A percentile compares a stretch with the other conserved stretches of the same genome.
phyloP scores from a whole-genome alignment of 2,797 vertebrate species.

The Amniataba percoides region DNA sequence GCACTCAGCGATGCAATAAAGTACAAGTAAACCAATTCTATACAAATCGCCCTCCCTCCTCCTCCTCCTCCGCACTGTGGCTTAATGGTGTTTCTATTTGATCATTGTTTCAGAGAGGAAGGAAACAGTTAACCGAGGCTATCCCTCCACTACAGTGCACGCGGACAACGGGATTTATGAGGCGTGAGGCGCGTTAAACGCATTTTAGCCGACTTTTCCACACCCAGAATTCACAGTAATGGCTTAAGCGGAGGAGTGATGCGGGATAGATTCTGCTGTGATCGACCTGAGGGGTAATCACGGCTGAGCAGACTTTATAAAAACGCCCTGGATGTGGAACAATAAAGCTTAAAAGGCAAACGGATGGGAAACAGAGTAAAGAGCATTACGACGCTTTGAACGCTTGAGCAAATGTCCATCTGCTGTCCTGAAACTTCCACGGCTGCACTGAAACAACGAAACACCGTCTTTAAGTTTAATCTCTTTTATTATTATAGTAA shows the following conservation, averaged over 20 bases:
- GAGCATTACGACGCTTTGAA: slow-evolving; percentile 21
- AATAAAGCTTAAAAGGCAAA: slow-evolving; percentile 68
- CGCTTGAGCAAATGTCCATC: slow-evolving; percentile 60
- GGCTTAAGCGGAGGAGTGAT: slow-evolving; percentile 67
- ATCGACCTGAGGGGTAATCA: slow-evolving; percentile 44
- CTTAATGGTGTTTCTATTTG: slow-evolving; percentile 89
- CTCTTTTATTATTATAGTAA: too few relatives aligned
- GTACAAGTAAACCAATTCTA: slow-evolving; percentile 82
- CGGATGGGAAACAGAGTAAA: slow-evolving; percentile 43
- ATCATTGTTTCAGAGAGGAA: slow-evolving; percentile 83
- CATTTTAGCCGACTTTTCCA: slow-evolving; percentile 70
- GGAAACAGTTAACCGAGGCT: slow-evolving; percentile 83
- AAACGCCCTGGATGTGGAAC: slow-evolving; percentile 45
- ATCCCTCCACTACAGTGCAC: slow-evolving; percentile 68
- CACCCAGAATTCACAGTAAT: slow-evolving; percentile 62
- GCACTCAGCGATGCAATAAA: slow-evolving; percentile 86
- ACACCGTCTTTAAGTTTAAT: background rate
- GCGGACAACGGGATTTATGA: slow-evolving; percentile 81
- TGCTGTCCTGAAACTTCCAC: slow-evolving; percentile 19
- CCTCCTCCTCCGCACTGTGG: slow-evolving; percentile 60
- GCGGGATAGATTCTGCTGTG: slow-evolving; percentile 37
- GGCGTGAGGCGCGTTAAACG: slow-evolving; percentile 77
- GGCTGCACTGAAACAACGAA: background rate
- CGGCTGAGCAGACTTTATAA: slow-evolving; percentile 60
- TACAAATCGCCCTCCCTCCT: slow-evolving; percentile 72